Evolutionary conservation across 2,888 invertebrate genomes (phyloP).

Genomic region (Drepana falcataria): DNA sequence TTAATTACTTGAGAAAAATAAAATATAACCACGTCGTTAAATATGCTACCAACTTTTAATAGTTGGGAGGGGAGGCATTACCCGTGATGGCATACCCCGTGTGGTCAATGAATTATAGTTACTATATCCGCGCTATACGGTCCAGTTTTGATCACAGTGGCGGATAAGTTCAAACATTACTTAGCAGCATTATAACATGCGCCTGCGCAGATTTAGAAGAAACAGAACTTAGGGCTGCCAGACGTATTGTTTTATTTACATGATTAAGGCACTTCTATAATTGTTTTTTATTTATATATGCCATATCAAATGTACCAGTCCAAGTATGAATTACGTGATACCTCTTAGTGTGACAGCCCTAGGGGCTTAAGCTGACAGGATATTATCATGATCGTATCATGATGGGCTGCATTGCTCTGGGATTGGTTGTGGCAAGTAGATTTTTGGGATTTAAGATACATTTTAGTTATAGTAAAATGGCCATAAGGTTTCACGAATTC

Average conservation of each 20-base stretch:
- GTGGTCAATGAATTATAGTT: too few species aligned
- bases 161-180: neutral
- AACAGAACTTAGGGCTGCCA: conserved; percentile 3
- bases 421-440: too few species aligned
- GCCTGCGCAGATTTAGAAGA: conserved; percentile 2
- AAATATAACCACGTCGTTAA: neutral
- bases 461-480: too few species aligned
- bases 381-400: too few species aligned
- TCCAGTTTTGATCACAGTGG: neutral
- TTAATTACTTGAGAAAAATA: conserved; percentile 3
- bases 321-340: too few species aligned
- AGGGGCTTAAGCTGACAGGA: too few species aligned
- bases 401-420: too few species aligned
- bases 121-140: neutral
- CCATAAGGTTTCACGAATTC: too few species aligned
- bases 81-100: too few species aligned
- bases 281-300: neutral
- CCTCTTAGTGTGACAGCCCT: too few species aligned
- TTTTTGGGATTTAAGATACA: too few species aligned
- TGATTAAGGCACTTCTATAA: neutral
- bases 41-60: neutral
- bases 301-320: neutral
- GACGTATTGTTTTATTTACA: conserved; percentile 12
- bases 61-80: too few species aligned
- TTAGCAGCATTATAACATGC: neutral